A percentile compares a stretch with the other conserved stretches of the same genome.
These are phyloP conservation scores for Zaprionus capensis DNA, from an alignment of 1,140 invertebrate genomes.

Conservation along the genomic window DNA sequence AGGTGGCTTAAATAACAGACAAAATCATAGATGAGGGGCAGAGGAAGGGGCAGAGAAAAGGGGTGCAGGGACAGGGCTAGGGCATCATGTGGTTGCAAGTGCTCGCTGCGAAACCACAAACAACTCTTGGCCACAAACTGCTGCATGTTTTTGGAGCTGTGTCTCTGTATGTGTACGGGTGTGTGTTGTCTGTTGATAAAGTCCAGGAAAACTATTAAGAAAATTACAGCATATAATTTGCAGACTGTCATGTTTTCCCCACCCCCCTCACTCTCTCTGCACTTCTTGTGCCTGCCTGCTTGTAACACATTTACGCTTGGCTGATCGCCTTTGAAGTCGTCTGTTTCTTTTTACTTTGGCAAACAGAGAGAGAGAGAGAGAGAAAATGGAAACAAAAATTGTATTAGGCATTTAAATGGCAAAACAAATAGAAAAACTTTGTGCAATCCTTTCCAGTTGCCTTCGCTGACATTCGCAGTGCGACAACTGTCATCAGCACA, in stretches of 20 bases:
- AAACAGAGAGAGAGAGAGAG: conserved; percentile 4
- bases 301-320: conserved; percentile 29
- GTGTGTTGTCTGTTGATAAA: conserved; percentile 39
- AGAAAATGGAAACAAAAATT: conserved; percentile 11
- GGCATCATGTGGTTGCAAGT: conserved; percentile 16
- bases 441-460: conserved; percentile 53
- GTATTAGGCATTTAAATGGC: conserved; percentile 63
- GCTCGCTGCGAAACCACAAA: conserved; percentile 19
- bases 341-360: conserved; percentile 22
- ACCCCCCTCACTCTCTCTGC: background rate
- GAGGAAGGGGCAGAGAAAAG: background rate
- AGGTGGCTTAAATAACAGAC: conserved; percentile 25
- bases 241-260: conserved; percentile 27
- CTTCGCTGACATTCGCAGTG: conserved; percentile 47
- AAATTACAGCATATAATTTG: conserved; percentile 72
- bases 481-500: conserved; percentile 61
- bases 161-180: conserved; percentile 3
- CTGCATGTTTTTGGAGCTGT: background rate
- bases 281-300: background rate
- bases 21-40: background rate
- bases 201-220: conserved; percentile 69
- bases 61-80: background rate
- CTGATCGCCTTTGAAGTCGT: conserved; percentile 58
- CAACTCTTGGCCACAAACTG: conserved; percentile 16
- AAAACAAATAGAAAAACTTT: conserved; percentile 68